Percentiles rank a stretch among this genome's conserved stretches.
Evolutionary conservation across 2,888 invertebrate genomes (phyloP).

Genomic region (Tetranychus piercei): DNA sequence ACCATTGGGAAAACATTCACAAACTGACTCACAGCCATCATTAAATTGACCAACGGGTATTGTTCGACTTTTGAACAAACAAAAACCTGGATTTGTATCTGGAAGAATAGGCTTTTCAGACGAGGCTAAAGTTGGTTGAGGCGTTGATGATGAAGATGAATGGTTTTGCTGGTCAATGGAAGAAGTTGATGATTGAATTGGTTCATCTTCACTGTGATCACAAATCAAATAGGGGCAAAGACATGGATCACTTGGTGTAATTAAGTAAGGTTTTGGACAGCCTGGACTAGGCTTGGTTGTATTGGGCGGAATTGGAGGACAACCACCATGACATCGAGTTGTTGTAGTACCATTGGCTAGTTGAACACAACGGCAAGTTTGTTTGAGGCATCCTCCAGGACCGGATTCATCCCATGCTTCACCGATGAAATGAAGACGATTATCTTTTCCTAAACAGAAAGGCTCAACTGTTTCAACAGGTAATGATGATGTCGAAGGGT

Average conservation of each 20-base stretch:
- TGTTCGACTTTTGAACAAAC: constrained; percentile 24
- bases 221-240: constrained; percentile 26
- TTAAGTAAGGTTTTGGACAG: constrained; percentile 27
- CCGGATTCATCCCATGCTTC: constrained; percentile 27
- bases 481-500: not conserved
- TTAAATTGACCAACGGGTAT: constrained; percentile 53
- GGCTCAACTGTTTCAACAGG: constrained; percentile 12
- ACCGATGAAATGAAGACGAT: constrained; percentile 24
- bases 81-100: constrained; percentile 13
- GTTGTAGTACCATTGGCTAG: constrained; percentile 26
- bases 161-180: not conserved
- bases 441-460: constrained; percentile 21
- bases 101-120: not conserved
- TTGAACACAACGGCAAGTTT: constrained; percentile 26
- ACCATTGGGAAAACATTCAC: constrained; percentile 43
- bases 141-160: not conserved
- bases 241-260: constrained; percentile 28
- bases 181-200: not conserved
- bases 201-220: constrained; percentile 15
- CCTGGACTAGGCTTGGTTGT: constrained; percentile 26
- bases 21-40: constrained; percentile 57
- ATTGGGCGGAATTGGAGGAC: constrained; percentile 26
- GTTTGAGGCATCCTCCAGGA: constrained; percentile 26
- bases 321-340: constrained; percentile 27
- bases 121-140: not conserved